Conservation (phyloP, 2,797 vertebrate genomes). For the Fistularia tabacaria region DNA sequence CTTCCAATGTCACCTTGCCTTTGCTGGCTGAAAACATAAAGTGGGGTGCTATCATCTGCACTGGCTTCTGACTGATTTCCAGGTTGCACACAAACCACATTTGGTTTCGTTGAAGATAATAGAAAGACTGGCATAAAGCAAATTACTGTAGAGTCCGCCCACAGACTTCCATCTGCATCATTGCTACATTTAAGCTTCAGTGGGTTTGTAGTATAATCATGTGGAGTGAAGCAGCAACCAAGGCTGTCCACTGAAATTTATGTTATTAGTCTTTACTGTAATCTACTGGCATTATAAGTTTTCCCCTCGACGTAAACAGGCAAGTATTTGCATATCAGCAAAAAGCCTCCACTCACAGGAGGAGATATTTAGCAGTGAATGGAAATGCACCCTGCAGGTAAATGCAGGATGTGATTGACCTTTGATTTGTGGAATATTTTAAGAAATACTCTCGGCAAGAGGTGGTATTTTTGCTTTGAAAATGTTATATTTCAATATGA, state of each 20-base stretch:
- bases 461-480: too few species aligned
- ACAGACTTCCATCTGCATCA: constrained; percentile 4
- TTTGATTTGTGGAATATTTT: too few species aligned
- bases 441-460: too few species aligned
- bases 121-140: not conserved
- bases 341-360: too few species aligned
- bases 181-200: not conserved
- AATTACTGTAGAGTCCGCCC: constrained; percentile 4
- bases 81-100: constrained; percentile 15
- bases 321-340: too few species aligned
- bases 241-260: not conserved
- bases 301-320: too few species aligned
- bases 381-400: too few species aligned
- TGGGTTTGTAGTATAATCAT: not conserved
- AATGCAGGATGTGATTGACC: too few species aligned
- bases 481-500: too few species aligned
- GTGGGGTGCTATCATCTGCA: constrained; percentile 10
- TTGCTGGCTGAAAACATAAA: constrained; percentile 42
- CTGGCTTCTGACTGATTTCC: constrained; percentile 29
- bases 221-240: not conserved
- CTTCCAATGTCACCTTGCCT: constrained; percentile 56
- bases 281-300: not conserved
- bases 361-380: too few species aligned
- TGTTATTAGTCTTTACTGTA: too few species aligned
- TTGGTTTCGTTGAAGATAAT: constrained; percentile 12